Evolutionary conservation across 1,140 invertebrate genomes (phyloP), one percentile per base, ranked within the genome.

Genomic region (Neuroterus valhalla): DNA sequence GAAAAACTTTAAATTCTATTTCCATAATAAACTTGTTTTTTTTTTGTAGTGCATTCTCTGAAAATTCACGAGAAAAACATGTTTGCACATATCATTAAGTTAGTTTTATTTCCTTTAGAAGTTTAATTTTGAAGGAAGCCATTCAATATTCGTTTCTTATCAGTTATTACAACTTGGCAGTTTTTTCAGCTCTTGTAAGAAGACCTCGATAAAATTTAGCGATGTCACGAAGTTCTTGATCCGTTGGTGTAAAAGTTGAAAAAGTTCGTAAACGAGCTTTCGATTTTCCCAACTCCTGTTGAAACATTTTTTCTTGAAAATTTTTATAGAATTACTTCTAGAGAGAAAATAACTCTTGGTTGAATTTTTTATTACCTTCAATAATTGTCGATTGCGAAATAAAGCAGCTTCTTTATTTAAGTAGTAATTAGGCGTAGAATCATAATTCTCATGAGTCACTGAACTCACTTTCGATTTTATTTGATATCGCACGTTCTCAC

Each of bases 221-320:
- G 62, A 85, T 77, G 42, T 86, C 82, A 19, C 77, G 71, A 26
- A 90, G 83, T 75, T 90, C 88, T 69, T 86, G 84, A 66, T 90
- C 85, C 3, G 84, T 89, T 38, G 89, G 89, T 3, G 86, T 84
- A 26, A 86, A 90, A 8, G 85, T 83, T 10, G 86, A 81, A 17
- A 88, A 78, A 48, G 87, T 90, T 79, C 89, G 82, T 26, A 89
- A 70, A 52, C 87, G 82, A 15, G 88, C 88, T 71, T 84, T 88
- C 5, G 82, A 66, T 55, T 85, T 78, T 76, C 87, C 85, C 67
- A 90, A 75, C 68, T 90, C 87, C 89, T 90, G 62, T n/a, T 26
- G 71, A 74, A 71, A 42, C 2, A 19, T 66, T 42, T n/a, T 38
- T 66, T 66, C 15, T n/a, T 14, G 1, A n/a, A 66, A 8, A 38